These are phyloP conservation scores for Esox niger DNA, from an alignment of 2,113 vertebrate species.

Conservation along the genomic window DNA sequence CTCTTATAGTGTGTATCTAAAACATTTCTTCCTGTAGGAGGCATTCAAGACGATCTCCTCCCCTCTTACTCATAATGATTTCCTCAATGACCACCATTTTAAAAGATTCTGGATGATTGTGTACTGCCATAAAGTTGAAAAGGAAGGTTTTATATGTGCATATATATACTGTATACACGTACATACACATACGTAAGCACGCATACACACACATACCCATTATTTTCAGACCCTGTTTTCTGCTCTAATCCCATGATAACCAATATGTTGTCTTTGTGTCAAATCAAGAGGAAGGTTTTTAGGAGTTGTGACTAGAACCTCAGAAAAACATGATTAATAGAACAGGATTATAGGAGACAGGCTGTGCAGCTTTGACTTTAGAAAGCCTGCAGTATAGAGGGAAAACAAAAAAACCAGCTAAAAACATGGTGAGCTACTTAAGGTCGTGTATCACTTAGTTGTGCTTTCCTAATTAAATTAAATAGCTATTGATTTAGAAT, in stretches of 20 bases:
- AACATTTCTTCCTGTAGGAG: too few relatives aligned
- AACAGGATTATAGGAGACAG: conserved; percentile 69
- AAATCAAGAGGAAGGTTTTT: conserved; percentile 50
- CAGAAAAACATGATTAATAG: conserved; percentile 69
- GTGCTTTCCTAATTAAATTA: not conserved
- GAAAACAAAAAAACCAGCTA: conserved; percentile 59
- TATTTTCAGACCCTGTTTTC: not conserved
- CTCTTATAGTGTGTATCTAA: too few relatives aligned
- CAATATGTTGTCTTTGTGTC: conserved; percentile 1
- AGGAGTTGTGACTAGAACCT: conserved; percentile 40
- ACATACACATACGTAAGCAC: conserved; percentile 15
- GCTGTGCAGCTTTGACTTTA: conserved; percentile 63
- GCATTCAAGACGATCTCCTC: too few relatives aligned
- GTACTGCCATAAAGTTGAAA: too few relatives aligned
- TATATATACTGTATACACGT: conserved; percentile 14
- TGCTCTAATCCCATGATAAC: conserved; percentile 7
- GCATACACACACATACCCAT: conserved; percentile 19
- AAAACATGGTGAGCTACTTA: conserved; percentile 44
- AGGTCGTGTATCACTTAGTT: conserved; percentile 46
- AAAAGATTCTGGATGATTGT: too few relatives aligned
- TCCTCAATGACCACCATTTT: too few relatives aligned
- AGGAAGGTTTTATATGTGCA: too few relatives aligned
- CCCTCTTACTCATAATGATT: too few relatives aligned
- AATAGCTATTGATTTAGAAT: conserved; percentile 28
- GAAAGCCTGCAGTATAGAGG: conserved; percentile 66